Evolutionary conservation across 37 sponge, comb jelly and placozoan species (phyloP).

Genomic region (Spongilla lacustris): DNA sequence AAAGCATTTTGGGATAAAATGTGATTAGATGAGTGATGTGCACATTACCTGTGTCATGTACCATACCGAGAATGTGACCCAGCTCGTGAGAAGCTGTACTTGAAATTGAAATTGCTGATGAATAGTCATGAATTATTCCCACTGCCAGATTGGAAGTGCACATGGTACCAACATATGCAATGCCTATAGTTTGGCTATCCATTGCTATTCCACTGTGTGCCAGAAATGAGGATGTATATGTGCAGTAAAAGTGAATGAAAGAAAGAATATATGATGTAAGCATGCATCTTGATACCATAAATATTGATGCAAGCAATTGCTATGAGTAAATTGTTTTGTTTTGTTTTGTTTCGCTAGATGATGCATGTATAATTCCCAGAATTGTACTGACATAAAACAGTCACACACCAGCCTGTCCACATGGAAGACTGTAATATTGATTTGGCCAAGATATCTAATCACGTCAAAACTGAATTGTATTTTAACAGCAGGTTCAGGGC

Average conservation of each 20-base stretch:
- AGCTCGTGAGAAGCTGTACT: constrained; percentile 68
- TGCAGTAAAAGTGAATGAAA: not conserved
- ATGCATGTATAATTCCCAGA: too few relatives aligned
- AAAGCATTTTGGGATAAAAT: not conserved
- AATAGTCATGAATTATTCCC: constrained; percentile 24
- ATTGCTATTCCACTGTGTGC: constrained; percentile 34
- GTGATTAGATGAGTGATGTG: not conserved
- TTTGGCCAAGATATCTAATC: too few relatives aligned
- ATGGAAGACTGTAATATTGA: too few relatives aligned
- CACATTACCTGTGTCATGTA: constrained; percentile 40
- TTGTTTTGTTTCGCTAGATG: too few relatives aligned
- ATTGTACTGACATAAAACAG: too few relatives aligned
- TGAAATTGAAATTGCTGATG: not conserved
- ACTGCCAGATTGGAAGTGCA: constrained; percentile 20
- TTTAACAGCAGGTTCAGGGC: too few relatives aligned
- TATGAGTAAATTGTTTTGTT: too few relatives aligned
- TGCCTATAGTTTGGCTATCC: constrained; percentile 40
- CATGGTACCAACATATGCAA: constrained; percentile 58
- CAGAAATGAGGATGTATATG: not conserved
- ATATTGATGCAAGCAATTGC: too few relatives aligned
- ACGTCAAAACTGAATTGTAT: too few relatives aligned
- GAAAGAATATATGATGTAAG: not conserved
- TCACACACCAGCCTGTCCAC: too few relatives aligned
- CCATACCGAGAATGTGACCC: constrained; percentile 63
- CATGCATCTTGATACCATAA: not conserved